Percentiles rank a stretch among this genome's conserved stretches.
phyloP scores from a whole-genome alignment of 1,140 invertebrate species.

The Chrysoperla carnea region DNA sequence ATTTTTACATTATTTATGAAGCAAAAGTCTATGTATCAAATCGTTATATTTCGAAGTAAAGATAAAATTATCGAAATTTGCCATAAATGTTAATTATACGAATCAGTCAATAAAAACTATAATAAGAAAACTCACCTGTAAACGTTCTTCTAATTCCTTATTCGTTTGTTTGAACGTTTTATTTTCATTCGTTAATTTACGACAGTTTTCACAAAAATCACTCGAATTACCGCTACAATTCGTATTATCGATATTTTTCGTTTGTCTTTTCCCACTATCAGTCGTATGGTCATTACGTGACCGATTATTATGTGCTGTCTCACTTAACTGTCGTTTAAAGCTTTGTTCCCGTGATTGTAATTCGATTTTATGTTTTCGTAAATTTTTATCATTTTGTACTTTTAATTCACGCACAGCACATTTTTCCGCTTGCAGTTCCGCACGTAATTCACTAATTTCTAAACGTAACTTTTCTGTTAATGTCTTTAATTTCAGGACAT shows the following conservation, averaged over 20 bases:
- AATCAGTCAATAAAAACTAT: too few species aligned
- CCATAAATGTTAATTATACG: too few species aligned
- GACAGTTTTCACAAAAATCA: background rate
- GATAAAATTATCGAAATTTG: too few species aligned
- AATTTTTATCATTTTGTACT: background rate
- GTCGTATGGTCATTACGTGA: background rate
- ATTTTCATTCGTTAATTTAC: background rate
- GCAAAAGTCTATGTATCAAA: too few species aligned
- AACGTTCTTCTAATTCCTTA: conserved; percentile 1
- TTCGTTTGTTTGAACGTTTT: background rate
- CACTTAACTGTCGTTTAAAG: background rate
- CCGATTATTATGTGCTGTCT: background rate
- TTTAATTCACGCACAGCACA: background rate
- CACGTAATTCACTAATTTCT: background rate
- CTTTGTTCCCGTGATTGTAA: background rate
- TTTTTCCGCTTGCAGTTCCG: background rate
- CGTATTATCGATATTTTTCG: too few species aligned
- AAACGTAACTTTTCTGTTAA: background rate
- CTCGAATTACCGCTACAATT: background rate
- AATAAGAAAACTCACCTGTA: conserved; percentile 2
- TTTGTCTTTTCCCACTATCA: background rate
- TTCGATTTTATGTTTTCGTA: background rate
- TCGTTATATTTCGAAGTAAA: too few species aligned
- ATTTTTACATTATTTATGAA: too few species aligned
- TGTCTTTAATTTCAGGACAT: background rate